A percentile compares a stretch with the other conserved stretches of the same genome.
phyloP scores from a whole-genome alignment of 1,140 invertebrate genomes.

The Ericerus pela region DNA sequence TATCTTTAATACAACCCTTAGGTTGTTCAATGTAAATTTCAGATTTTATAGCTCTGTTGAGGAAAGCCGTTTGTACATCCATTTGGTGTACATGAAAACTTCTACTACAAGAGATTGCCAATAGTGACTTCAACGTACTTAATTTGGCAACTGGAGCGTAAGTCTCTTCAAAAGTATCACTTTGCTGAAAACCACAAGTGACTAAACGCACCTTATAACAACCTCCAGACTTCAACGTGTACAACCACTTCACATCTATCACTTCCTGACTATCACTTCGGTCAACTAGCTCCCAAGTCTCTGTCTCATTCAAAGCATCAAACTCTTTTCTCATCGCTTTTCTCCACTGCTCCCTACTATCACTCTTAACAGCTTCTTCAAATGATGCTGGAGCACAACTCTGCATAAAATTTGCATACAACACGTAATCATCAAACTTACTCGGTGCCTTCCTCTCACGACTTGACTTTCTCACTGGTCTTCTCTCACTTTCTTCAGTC shows the following conservation, averaged over 20 bases:
- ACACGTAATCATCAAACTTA: not conserved
- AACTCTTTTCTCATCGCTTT: conserved; percentile 21
- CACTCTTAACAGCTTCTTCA: conserved; percentile 22
- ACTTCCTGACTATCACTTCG: not conserved
- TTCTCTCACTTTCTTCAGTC: no score
- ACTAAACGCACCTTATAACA: conserved; percentile 23
- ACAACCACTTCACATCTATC: not conserved
- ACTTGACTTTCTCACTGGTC: not conserved
- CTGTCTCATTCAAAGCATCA: conserved; percentile 15
- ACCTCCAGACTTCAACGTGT: not conserved
- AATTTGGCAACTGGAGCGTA: conserved; percentile 22
- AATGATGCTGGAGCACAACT: conserved; percentile 15
- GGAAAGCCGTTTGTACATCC: conserved; percentile 3
- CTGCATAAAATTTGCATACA: not conserved
- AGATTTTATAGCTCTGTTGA: no score
- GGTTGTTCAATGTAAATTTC: no score
- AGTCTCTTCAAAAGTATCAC: conserved; percentile 16
- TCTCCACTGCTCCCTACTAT: conserved; percentile 17
- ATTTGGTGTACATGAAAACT: conserved; percentile 12
- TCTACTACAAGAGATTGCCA: not conserved
- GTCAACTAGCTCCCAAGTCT: conserved; percentile 15
- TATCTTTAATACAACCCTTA: no score
- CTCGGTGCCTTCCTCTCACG: not conserved
- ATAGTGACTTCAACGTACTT: not conserved
- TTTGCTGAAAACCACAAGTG: conserved; percentile 22